A percentile compares a stretch with the other conserved stretches of the same genome.
Evolutionary conservation across 1,140 invertebrate species (phyloP).

Genomic region (Saccostrea echinata): DNA sequence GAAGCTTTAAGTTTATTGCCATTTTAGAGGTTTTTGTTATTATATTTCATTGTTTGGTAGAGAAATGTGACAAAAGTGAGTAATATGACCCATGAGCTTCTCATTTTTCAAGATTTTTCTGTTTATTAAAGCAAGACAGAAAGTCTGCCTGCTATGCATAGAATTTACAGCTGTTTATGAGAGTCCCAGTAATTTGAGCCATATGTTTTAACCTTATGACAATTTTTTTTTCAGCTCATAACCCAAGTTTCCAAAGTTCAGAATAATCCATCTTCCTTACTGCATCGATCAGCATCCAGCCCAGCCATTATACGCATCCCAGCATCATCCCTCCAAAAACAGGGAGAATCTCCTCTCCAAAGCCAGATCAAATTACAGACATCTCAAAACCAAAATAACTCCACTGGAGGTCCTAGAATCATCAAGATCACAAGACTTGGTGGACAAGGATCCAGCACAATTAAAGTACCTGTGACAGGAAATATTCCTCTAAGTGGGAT

Average conservation of each 20-base stretch:
- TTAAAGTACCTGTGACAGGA: slow-evolving; percentile 43
- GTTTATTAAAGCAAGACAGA: too few relatives aligned
- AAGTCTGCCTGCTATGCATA: too few relatives aligned
- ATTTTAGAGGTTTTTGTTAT: too few relatives aligned
- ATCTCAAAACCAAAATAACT: slow-evolving; percentile 2
- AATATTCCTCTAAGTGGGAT: slow-evolving; percentile 25
- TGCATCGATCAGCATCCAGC: slow-evolving; percentile 60
- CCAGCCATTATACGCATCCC: slow-evolving; percentile 64
- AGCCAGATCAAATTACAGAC: slow-evolving; percentile 52
- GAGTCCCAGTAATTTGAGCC: too few relatives aligned
- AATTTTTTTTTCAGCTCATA: background rate
- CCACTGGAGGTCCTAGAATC: slow-evolving; percentile 49
- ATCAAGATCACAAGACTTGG: slow-evolving; percentile 69
- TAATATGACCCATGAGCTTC: too few relatives aligned
- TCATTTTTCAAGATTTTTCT: too few relatives aligned
- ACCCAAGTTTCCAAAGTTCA: slow-evolving; percentile 17
- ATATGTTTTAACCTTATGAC: background rate
- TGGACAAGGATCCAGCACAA: slow-evolving; percentile 26
- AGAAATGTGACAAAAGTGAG: too few relatives aligned
- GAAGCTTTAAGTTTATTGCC: too few relatives aligned
- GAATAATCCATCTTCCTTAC: slow-evolving; percentile 20
- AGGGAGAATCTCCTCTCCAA: background rate
- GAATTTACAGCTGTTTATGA: too few relatives aligned
- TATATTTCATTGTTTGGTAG: too few relatives aligned
- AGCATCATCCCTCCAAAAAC: slow-evolving; percentile 44